Percentiles rank a stretch among this genome's conserved stretches.
Evolutionary conservation across 2,113 vertebrate species (phyloP).

Genomic region (Panthera uncia): DNA sequence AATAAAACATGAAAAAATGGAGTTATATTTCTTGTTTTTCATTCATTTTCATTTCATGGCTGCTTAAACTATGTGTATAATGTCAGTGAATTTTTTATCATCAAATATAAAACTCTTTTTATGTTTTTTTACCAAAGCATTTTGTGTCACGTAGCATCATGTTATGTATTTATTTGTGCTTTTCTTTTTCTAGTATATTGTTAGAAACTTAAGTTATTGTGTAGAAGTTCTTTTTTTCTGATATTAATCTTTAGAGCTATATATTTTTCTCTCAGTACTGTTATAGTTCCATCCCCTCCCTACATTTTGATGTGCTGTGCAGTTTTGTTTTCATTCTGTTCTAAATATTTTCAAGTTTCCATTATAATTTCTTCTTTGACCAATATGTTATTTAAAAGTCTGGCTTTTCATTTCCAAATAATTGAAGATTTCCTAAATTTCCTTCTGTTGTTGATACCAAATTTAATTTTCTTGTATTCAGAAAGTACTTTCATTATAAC

Average conservation of each 20-base stretch:
- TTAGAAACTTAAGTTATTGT: not conserved
- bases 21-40: not conserved
- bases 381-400: not conserved
- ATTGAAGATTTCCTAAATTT: not conserved
- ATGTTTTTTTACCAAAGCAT: not conserved
- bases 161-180: not conserved
- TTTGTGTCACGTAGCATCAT: not conserved
- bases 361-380: not conserved
- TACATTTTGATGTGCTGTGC: not conserved
- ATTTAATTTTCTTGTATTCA: not conserved
- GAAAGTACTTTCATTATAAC: not conserved
- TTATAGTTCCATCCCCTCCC: not conserved
- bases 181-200: not conserved
- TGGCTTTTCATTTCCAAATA: not conserved
- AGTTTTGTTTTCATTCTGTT: not conserved
- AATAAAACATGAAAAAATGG: not conserved
- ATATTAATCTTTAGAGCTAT: not conserved
- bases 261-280: not conserved
- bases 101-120: not conserved
- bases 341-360: not conserved
- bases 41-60: not conserved
- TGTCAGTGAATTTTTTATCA: not conserved
- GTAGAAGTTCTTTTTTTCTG: not conserved
- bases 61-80: not conserved
- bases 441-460: not conserved